phyloP scores from a whole-genome alignment of 2,113 vertebrate genomes.

The Anhinga rufa region DNA sequence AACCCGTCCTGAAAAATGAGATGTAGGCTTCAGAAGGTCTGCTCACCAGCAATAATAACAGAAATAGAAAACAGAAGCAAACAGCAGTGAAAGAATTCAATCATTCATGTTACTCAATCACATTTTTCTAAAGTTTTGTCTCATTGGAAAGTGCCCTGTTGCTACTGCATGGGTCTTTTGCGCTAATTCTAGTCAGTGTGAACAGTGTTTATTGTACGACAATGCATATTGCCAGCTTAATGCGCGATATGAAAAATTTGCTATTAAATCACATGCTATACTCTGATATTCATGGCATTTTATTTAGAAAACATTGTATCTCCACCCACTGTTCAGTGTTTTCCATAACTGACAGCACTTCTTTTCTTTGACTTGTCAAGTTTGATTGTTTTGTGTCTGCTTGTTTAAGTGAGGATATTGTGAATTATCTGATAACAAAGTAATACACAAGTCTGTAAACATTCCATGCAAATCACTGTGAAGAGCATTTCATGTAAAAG shows the following conservation, averaged over 20 bases:
- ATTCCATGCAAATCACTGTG: not conserved
- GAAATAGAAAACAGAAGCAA: not conserved
- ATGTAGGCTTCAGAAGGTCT: fast-evolving
- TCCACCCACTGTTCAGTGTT: not conserved
- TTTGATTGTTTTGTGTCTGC: not conserved
- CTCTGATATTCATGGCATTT: not conserved
- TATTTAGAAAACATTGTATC: not conserved
- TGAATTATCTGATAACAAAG: not conserved
- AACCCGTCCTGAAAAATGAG: not conserved
- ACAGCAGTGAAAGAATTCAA: not conserved
- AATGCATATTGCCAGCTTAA: not conserved
- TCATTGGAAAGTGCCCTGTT: not conserved
- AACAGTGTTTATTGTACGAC: not conserved
- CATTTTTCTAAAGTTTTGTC: not conserved
- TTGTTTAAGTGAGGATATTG: not conserved
- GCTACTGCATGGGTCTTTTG: not conserved
- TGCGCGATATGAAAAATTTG: not conserved
- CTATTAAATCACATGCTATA: not conserved
- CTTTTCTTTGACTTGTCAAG: not conserved
- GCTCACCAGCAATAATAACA: not conserved
- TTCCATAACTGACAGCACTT: not conserved
- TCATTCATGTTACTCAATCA: not conserved
- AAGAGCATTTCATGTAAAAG: not conserved
- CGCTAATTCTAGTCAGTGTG: not conserved
- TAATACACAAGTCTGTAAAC: not conserved